These are phyloP conservation scores for Muntiacus reevesi DNA, from an alignment of 2,113 vertebrate genomes.

Conservation along the genomic window DNA sequence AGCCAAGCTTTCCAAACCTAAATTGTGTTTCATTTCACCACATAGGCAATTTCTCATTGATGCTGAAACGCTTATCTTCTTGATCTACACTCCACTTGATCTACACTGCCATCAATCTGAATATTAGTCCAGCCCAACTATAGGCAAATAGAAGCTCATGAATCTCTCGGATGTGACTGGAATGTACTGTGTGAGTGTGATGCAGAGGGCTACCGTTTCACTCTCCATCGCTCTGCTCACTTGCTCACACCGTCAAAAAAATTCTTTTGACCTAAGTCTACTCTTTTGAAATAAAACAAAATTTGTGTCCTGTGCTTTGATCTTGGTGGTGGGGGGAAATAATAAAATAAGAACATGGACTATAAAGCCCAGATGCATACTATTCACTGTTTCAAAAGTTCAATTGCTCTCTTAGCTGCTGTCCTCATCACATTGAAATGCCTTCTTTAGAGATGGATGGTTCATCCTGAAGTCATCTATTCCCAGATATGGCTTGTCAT, in stretches of 20 bases:
- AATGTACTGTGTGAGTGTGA: background rate
- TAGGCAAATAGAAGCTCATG: background rate
- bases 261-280: conserved; percentile 9
- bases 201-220: background rate
- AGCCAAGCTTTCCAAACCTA: background rate
- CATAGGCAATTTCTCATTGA: background rate
- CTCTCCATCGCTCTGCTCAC: background rate
- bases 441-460: conserved; percentile 34
- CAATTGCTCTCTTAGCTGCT: conserved; percentile 64
- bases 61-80: background rate
- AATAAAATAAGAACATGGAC: conserved; percentile 36
- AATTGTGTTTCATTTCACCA: background rate
- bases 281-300: conserved; percentile 32
- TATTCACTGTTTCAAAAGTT: conserved; percentile 41
- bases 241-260: background rate
- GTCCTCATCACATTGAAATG: background rate
- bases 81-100: background rate
- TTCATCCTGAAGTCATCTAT: conserved; percentile 38
- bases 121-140: background rate
- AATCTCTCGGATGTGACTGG: background rate
- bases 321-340: background rate
- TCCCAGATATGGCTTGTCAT: conserved; percentile 44
- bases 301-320: conserved; percentile 22
- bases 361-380: background rate
- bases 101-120: background rate